phyloP scores from a whole-genome alignment of 2,888 invertebrate species.

The Agrochola lota region DNA sequence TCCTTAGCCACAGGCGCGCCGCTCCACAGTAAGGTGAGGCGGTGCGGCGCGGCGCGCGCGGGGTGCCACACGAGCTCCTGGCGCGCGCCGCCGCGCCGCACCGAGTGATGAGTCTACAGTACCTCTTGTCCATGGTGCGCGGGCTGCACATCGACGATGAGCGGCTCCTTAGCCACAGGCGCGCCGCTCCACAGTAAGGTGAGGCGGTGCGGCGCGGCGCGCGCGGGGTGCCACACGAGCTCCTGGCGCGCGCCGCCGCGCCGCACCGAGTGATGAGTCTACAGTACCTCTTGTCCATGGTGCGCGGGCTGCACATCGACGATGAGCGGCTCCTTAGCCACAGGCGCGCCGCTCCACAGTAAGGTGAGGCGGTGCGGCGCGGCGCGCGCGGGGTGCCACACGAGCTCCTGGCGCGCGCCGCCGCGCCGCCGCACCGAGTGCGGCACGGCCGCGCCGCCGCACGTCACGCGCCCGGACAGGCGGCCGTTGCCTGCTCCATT shows the following conservation, averaged over 20 bases:
- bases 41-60: constrained; percentile 95
- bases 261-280: constrained; percentile 92
- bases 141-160: constrained; percentile 90
- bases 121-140: constrained; percentile 93
- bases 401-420: constrained; percentile 93
- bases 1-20: constrained; percentile 92
- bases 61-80: constrained; percentile 97
- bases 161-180: constrained; percentile 90
- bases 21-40: constrained; percentile 96
- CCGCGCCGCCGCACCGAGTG: constrained; percentile 95
- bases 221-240: constrained; percentile 96
- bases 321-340: constrained; percentile 88
- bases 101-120: constrained; percentile 89
- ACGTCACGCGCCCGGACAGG: constrained; percentile 94
- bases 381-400: constrained; percentile 96
- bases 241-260: constrained; percentile 94
- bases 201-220: constrained; percentile 96
- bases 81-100: constrained; percentile 93
- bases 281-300: constrained; percentile 92
- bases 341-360: constrained; percentile 96
- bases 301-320: constrained; percentile 91
- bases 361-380: constrained; percentile 97
- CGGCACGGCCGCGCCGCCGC: constrained; percentile 95
- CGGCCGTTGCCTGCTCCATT: constrained; percentile 96
- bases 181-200: constrained; percentile 96